These are phyloP conservation scores for Trachymyrmex cornetzi DNA, from an alignment of 1,140 invertebrate genomes.

Conservation along the genomic window DNA sequence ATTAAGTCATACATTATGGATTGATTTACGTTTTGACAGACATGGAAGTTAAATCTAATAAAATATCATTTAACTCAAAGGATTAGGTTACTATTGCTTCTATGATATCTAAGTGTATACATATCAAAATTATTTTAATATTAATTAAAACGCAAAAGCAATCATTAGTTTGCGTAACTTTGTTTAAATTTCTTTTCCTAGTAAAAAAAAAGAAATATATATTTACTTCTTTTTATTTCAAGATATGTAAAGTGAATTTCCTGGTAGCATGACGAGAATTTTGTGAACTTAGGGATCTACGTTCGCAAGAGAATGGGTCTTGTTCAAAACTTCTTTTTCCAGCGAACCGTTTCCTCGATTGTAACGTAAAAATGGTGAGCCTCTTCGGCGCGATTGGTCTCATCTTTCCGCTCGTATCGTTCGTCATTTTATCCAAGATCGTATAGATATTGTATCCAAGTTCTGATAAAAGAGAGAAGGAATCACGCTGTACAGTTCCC, in stretches of 20 bases:
- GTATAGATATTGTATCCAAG: slow-evolving; percentile 57
- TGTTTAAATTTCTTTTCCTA: neutral
- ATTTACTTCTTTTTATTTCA: neutral
- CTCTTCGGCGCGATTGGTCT: slow-evolving; percentile 57
- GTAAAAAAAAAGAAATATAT: neutral
- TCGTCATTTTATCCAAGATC: slow-evolving; percentile 51
- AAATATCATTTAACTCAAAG: too few species aligned
- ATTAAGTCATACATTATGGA: too few species aligned
- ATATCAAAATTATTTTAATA: neutral
- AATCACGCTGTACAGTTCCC: slow-evolving; percentile 46
- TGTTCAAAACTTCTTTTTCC: slow-evolving; percentile 24
- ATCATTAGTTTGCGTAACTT: neutral
- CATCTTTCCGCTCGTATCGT: slow-evolving; percentile 55
- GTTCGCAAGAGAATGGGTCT: slow-evolving; percentile 28
- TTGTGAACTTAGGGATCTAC: slow-evolving; percentile 11
- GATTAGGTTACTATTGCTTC: too few species aligned
- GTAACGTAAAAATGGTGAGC: slow-evolving; percentile 46
- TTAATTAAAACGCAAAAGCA: slow-evolving; percentile 15
- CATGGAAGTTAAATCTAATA: too few species aligned
- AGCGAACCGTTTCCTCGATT: slow-evolving; percentile 2
- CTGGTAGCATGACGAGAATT: neutral
- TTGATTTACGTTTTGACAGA: too few species aligned
- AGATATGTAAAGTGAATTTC: slow-evolving; percentile 17
- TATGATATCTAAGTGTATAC: too few species aligned
- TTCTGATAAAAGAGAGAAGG: slow-evolving; percentile 35